Conservation (phyloP, 2,113 vertebrate species). For the Nothoprocta pentlandii region DNA sequence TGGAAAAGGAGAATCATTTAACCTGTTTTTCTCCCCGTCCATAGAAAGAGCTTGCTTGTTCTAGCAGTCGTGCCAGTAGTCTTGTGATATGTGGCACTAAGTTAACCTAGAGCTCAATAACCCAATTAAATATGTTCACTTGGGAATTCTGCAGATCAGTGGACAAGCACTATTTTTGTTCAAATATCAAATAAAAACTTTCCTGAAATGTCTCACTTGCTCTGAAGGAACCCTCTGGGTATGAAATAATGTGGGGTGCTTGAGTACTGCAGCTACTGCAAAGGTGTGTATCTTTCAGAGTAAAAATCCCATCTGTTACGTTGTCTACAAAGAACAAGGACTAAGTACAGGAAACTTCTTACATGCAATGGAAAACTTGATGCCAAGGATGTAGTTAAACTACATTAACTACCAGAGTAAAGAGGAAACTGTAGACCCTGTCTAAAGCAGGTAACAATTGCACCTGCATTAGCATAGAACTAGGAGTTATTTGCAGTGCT, state of each 20-base stretch:
- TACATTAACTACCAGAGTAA: neutral
- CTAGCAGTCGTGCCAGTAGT: neutral
- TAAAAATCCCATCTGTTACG: neutral
- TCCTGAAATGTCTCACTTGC: neutral
- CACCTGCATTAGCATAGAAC: neutral
- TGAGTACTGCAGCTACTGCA: neutral
- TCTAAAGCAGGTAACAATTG: neutral
- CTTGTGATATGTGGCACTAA: accelerated
- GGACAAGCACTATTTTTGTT: neutral
- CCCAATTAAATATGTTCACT: neutral
- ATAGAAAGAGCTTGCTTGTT: neutral
- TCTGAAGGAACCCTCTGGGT: neutral
- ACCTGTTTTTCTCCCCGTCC: neutral
- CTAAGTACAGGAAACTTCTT: neutral
- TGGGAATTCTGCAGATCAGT: neutral
- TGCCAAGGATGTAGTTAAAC: neutral
- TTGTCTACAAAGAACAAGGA: neutral
- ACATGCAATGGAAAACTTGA: neutral
- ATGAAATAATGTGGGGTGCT: neutral
- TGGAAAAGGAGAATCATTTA: neutral
- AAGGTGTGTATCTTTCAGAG: neutral
- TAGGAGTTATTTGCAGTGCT: conserved; percentile 14
- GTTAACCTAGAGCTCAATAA: neutral
- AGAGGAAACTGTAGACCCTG: neutral
- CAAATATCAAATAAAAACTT: neutral